These are phyloP conservation scores for Sibirionetta formosa DNA, from an alignment of 2,797 vertebrate species.

Conservation along the genomic window DNA sequence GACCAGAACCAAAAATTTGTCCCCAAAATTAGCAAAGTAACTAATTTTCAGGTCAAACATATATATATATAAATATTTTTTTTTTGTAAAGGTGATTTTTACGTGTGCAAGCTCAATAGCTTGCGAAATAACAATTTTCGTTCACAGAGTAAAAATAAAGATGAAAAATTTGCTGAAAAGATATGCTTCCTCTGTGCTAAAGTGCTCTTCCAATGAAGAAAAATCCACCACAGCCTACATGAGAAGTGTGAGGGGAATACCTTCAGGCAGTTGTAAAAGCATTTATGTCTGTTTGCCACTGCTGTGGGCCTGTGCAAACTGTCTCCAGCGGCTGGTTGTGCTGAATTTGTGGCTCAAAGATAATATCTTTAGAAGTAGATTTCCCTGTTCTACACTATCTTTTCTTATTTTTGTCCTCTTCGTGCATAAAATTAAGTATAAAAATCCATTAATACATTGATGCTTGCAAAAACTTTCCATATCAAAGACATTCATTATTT, in stretches of 20 bases:
- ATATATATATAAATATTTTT: no score
- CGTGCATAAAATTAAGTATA: background rate
- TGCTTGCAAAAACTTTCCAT: background rate
- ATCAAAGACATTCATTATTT: background rate
- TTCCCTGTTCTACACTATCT: background rate
- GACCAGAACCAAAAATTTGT: background rate
- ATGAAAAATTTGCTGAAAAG: background rate
- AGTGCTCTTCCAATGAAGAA: background rate
- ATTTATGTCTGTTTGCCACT: background rate
- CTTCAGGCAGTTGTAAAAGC: background rate
- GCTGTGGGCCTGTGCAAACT: background rate
- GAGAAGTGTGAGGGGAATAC: background rate
- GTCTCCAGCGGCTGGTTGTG: background rate
- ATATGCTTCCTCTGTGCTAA: background rate
- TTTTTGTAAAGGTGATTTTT: background rate
- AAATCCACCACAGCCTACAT: background rate
- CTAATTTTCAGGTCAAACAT: background rate
- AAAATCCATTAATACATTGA: background rate
- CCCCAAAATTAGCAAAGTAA: background rate
- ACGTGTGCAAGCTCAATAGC: background rate
- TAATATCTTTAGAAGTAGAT: background rate
- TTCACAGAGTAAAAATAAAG: background rate
- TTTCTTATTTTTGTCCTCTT: background rate
- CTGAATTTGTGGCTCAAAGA: background rate
- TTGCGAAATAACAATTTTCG: background rate